phyloP scores from a whole-genome alignment of 2,797 vertebrate species.

The Zalophus californianus region DNA sequence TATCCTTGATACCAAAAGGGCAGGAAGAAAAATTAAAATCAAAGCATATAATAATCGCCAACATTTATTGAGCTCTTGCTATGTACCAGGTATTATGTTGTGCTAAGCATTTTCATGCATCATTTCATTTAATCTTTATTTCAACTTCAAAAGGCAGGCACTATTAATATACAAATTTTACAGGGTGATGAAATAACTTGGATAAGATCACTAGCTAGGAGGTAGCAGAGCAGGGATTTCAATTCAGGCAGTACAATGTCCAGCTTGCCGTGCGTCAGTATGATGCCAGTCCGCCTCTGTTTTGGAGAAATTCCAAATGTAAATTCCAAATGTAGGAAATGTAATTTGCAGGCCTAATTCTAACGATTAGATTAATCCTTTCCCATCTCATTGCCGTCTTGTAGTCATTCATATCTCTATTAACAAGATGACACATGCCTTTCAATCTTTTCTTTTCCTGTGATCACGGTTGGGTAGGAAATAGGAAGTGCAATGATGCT shows the following conservation, averaged over 20 bases:
- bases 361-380: neutral
- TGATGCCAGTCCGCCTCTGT: neutral
- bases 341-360: neutral
- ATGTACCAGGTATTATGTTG: neutral
- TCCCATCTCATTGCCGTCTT: slow-evolving; percentile 5
- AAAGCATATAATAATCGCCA: neutral
- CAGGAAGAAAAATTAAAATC: slow-evolving; percentile 39
- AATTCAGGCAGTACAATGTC: neutral
- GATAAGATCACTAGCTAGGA: neutral
- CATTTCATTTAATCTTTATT: neutral
- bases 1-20: neutral
- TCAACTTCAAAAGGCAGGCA: neutral
- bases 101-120: neutral
- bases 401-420: neutral
- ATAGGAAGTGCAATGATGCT: neutral
- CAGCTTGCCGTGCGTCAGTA: neutral
- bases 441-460: slow-evolving; percentile 39
- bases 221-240: neutral
- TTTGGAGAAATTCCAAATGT: neutral
- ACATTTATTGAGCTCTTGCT: neutral
- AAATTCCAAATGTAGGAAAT: neutral
- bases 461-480: neutral
- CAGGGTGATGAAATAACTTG: neutral
- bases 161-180: neutral
- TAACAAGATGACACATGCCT: neutral